Base-by-base conservation (phyloP, 2,888 invertebrate genomes). In the Eupithecia dodoneata region DNA sequence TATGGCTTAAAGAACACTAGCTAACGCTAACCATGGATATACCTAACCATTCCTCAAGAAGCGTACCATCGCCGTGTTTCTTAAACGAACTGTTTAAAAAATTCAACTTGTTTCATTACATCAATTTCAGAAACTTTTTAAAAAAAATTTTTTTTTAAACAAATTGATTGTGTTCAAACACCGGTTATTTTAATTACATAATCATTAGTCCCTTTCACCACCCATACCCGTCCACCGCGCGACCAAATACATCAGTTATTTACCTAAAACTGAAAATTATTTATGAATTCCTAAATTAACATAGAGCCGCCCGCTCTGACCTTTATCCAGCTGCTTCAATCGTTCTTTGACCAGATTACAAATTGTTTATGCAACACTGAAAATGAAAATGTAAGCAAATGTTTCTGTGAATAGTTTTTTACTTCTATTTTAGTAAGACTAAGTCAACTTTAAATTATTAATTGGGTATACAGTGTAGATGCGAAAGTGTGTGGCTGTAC, bases 261-360 rank as follows among this genome's bases (percentile, higher is more conserved):
- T 73, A 47, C 70, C 59, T 74, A 72, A 79, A 79, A 77, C 71
- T 77, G 71, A 78, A 76, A 77, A 78, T 76, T 80, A 80, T 81
- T 79, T 78, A 81, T 81, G 76, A 75, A 81, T 81, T 80, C 80
- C 55, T 71, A 77, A 80, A 80, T 81, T 80, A 80, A 65, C 81
- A 80, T 81, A 79, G 76, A 78, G 79, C 80, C 75, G 77, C 72
- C 63, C 65, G 65, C 77, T 65, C 77, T 76, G 79, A 80, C 78
- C 81, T 79, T 78, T 77, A 80, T 79, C 77, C 71, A 44, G 74
- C 79, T 76, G 71, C 74, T 80, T 79, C 79, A 75, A 79, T 80
- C 73, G 75, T 73, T 79, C 76, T 78, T 81, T 80, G 74, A 76
- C 71, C 80, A 66, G 67, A 77, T 78, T 72, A 73, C 52, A 73